Conservation (phyloP, 2,888 invertebrate species). For the Pandemis cinnamomeana region DNA sequence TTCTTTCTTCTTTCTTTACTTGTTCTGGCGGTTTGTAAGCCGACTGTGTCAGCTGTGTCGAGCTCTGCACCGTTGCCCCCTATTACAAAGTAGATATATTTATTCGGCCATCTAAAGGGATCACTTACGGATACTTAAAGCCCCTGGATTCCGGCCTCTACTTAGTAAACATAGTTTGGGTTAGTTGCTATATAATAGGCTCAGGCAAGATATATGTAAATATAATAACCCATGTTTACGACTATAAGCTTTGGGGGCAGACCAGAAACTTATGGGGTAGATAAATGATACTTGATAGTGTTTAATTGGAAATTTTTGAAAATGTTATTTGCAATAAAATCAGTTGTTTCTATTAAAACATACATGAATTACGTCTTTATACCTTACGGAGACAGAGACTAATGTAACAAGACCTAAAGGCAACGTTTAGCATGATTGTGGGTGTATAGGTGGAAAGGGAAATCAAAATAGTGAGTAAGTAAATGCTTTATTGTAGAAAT, state of each 20-base stretch:
- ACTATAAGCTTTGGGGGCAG: neutral
- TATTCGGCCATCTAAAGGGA: slow-evolving; percentile 37
- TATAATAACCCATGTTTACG: slow-evolving; percentile 16
- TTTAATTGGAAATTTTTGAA: too few relatives aligned
- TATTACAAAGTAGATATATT: slow-evolving; percentile 37
- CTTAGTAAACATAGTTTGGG: slow-evolving; percentile 42
- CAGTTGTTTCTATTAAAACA: too few relatives aligned
- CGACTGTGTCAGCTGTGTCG: neutral
- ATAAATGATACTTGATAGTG: too few relatives aligned
- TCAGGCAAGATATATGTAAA: slow-evolving; percentile 12
- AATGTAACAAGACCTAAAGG: too few relatives aligned
- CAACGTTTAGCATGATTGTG: too few relatives aligned
- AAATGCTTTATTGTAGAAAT: too few relatives aligned
- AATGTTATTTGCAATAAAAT: too few relatives aligned
- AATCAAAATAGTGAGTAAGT: too few relatives aligned
- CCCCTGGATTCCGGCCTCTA: slow-evolving; percentile 33
- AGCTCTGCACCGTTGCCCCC: neutral
- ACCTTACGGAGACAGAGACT: too few relatives aligned
- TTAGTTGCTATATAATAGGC: slow-evolving; percentile 23
- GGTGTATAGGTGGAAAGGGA: too few relatives aligned
- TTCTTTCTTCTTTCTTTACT: too few relatives aligned
- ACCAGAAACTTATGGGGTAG: neutral
- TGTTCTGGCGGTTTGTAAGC: neutral
- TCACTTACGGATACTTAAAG: slow-evolving; percentile 34
- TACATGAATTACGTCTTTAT: too few relatives aligned